Evolutionary conservation across 2,797 vertebrate genomes (phyloP), one percentile per base, ranked within the genome.

Genomic region (Danio jaintianensis): DNA sequence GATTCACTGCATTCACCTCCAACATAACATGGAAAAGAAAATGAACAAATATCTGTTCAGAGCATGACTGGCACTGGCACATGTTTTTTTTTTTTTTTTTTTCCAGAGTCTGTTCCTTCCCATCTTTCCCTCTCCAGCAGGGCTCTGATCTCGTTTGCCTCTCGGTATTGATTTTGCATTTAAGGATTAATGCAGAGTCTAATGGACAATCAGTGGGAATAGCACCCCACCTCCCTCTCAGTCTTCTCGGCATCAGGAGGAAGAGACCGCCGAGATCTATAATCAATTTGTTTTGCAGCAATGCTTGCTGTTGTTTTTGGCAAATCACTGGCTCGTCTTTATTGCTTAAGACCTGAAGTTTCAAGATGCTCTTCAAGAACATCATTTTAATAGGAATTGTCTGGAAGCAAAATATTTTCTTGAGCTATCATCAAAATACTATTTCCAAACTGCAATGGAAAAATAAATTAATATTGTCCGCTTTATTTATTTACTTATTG

Each of bases 111-210:
- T 53, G 38, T 50, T 56, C 43, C 74, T 50, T 43, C 52, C 55
- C 29, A 38, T 52, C 36, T 55, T 61, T 69, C 38, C 22, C n/a
- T 79, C 66, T 79, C 68, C 62, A 58, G 22, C 76, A 82, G 47
- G 36, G 67, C 47, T 38, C 84, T 67, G 75, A 75, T 82, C 79
- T 83, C 82, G 83, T 81, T 82, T 78, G 80, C 55, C 80, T 77
- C 75, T 50, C 63, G 1, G 6, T 85, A 86, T 85, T 75, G 83
- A 86, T 86, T 85, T 81, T 45, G 69, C 75, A 76, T 86, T 83
- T 79, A 77, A 76, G 78, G 75, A 85, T 85, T 81, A 83, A 83
- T 85, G 79, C 73, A 47, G 79, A 77, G 58, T 43, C 78, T 86
- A 85, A 85, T 82, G 85, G 83, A 75, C 67, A 78, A 85, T 83